phyloP scores from a whole-genome alignment of 2,797 vertebrate genomes.

The Falco concolor region DNA sequence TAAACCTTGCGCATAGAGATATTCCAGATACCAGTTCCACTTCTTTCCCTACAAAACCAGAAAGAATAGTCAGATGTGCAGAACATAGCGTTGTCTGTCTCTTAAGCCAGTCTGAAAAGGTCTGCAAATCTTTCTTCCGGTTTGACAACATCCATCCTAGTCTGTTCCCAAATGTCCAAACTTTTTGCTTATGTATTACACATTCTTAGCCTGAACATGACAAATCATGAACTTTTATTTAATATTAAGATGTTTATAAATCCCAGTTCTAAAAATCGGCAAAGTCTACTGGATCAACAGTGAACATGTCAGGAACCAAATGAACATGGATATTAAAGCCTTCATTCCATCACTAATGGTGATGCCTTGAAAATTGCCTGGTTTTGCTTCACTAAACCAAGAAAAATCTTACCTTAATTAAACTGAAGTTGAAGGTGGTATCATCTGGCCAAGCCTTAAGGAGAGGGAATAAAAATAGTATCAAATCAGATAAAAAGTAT shows the following conservation, averaged over 20 bases:
- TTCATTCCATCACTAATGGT: background rate
- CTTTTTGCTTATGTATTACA: background rate
- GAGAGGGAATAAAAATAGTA: background rate
- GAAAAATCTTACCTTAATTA: constrained; percentile 83
- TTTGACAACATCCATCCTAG: background rate
- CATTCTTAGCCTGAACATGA: background rate
- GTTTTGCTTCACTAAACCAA: background rate
- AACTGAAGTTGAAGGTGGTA: constrained; percentile 74
- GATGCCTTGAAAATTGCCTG: background rate
- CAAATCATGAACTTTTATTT: background rate
- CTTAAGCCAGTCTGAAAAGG: background rate
- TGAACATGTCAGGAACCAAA: background rate
- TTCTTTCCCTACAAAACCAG: constrained; percentile 71
- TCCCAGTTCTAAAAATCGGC: background rate
- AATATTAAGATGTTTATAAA: background rate
- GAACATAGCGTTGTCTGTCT: background rate
- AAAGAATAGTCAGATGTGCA: constrained; percentile 14
- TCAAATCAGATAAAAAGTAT: background rate
- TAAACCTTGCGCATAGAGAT: constrained; percentile 83
- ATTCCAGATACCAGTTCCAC: constrained; percentile 89
- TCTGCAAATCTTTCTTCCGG: background rate
- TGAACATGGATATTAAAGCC: background rate
- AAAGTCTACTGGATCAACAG: background rate
- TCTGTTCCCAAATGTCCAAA: background rate
- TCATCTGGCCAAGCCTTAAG: constrained; percentile 74